Evolutionary conservation across 37 sponge, comb jelly and placozoan genomes (phyloP).

Genomic region (Haliclona indistincta): DNA sequence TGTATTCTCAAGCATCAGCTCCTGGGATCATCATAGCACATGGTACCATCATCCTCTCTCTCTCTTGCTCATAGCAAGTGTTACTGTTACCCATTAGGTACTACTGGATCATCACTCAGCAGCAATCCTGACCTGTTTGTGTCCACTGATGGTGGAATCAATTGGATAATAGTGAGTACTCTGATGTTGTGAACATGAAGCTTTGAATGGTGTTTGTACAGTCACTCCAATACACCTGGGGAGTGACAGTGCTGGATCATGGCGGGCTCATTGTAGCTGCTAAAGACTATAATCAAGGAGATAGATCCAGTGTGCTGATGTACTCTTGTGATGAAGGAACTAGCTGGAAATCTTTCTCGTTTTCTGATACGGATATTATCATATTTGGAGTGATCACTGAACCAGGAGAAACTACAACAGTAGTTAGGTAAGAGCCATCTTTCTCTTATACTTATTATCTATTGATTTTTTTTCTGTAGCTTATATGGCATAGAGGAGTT

Average conservation of each 20-base stretch:
- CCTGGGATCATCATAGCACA: constrained; percentile 79
- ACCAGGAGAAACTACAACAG: constrained; percentile 87
- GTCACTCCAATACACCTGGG: constrained; percentile 60
- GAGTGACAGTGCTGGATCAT: constrained; percentile 62
- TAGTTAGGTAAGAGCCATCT: constrained; percentile 51
- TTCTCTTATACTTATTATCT: constrained; percentile 12
- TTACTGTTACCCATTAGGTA: constrained; percentile 21
- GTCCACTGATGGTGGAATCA: constrained; percentile 76
- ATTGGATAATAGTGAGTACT: constrained; percentile 42
- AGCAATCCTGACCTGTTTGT: constrained; percentile 61
- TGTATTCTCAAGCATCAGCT: constrained; percentile 55
- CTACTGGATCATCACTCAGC: constrained; percentile 17
- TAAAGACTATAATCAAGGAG: constrained; percentile 56
- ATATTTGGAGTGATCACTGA: constrained; percentile 90
- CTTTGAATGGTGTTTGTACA: neutral
- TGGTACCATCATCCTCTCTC: constrained; percentile 23
- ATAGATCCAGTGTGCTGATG: constrained; percentile 28
- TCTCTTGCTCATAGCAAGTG: neutral
- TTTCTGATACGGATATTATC: constrained; percentile 20
- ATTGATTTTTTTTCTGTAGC: constrained; percentile 12
- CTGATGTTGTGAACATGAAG: neutral
- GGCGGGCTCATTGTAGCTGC: constrained; percentile 83
- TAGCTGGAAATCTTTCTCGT: constrained; percentile 74
- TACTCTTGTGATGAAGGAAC: constrained; percentile 89
- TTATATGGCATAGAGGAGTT: constrained; percentile 50